Evolutionary conservation across 2,113 vertebrate species (phyloP).

Genomic region (Hemiprocne comata): DNA sequence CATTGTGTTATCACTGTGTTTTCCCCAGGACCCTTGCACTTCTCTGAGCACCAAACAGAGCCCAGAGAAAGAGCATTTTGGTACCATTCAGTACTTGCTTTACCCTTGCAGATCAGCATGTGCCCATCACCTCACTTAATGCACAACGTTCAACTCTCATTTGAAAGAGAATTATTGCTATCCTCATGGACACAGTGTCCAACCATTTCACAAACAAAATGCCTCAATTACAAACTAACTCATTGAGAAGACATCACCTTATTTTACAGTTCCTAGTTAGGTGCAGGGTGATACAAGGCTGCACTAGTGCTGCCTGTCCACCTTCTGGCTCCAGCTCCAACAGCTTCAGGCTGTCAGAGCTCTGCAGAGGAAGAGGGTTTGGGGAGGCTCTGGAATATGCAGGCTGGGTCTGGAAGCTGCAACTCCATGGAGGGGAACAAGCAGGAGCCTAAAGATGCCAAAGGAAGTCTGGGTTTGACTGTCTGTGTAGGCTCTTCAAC

Average conservation of each 20-base stretch:
- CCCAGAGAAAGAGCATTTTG: neutral
- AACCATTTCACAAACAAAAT: neutral
- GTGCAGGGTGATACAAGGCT: neutral
- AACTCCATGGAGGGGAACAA: neutral
- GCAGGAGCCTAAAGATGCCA: neutral
- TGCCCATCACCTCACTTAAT: neutral
- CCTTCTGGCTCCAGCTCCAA: neutral
- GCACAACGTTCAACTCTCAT: neutral
- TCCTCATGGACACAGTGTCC: neutral
- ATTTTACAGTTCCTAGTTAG: neutral
- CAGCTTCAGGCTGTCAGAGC: neutral
- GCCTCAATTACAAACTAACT: neutral
- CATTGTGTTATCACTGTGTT: rapidly evolving
- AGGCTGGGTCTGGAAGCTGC: neutral
- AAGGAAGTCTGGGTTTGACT: neutral
- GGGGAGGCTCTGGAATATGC: neutral
- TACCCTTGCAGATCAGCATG: neutral
- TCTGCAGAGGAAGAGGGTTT: neutral
- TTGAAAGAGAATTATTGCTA: neutral
- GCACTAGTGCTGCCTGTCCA: neutral
- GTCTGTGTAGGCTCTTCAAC: neutral
- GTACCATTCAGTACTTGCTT: neutral
- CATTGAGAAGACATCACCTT: neutral
- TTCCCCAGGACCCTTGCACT: neutral
- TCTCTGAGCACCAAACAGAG: neutral